Base-by-base conservation (phyloP, 2,888 invertebrate genomes). In the Galerucella nymphaeae region DNA sequence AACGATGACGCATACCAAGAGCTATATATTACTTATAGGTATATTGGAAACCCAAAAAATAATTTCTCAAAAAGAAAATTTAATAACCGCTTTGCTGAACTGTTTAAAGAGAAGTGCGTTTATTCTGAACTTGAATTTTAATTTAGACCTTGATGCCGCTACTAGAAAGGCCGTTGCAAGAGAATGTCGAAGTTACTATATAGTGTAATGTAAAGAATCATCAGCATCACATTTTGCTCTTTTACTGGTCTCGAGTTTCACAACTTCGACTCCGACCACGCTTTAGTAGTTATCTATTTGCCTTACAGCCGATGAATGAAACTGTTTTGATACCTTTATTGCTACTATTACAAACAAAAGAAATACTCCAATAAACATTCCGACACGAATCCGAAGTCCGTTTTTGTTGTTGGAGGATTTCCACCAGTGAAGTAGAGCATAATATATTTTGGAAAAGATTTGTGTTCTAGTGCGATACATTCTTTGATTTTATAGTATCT, bases 261-360 rank as follows among this genome's bases (percentile, higher is more conserved):
- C 83, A 84, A 82, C 83, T 84, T 53, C 58, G 23, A 58, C 58
- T 58, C 58, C 30, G 53, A 30, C 80, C 81, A 78, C 80, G 81
- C 83, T 83, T 82, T 83, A 81, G 79, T 83, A 81, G 79, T 84
- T 82, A 82, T 83, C 84, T 83, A 83, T 84, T 84, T 84, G 81
- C 80, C 79, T 80, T 79, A 76, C 80, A 79, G 79, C 80, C 84
- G 83, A 83, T 84, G 84, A 84, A 84, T 84, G 84, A 84, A 38
- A 84, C 83, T 81, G 83, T 84, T 84, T 84, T 84, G 83, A 83
- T 84, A 82, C 82, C 83, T 83, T 84, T 84, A 84, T 84, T 84
- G 83, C 83, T 82, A 83, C 83, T 83, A 82, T 82, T 83, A 82
- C 83, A 84, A 83, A 84, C 83, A 83, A 84, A 84, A 83, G 82